Evolutionary conservation across 2,797 vertebrate genomes (phyloP).

Genomic region (Leuciscus waleckii): DNA sequence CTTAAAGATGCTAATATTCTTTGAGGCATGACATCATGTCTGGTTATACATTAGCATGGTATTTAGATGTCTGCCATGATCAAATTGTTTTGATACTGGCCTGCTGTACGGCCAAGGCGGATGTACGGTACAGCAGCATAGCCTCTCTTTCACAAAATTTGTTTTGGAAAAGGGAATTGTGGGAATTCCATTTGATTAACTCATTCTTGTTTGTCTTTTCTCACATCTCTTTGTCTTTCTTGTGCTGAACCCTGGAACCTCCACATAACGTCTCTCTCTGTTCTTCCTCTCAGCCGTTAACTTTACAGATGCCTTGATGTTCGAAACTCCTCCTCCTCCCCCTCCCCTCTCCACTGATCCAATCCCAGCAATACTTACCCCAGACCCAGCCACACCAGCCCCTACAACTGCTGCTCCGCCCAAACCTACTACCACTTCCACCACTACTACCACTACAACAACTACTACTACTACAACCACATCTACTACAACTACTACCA

Average conservation of each 20-base stretch:
- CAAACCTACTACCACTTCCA: slow-evolving; percentile 67
- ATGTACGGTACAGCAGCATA: too few species aligned
- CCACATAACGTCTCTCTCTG: slow-evolving; percentile 58
- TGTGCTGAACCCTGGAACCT: slow-evolving; percentile 65
- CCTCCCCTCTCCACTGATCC: slow-evolving; percentile 74
- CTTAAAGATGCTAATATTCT: not conserved
- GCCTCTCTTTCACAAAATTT: not conserved
- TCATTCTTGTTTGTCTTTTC: slow-evolving; percentile 40
- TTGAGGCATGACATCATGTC: not conserved
- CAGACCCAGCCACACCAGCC: slow-evolving; percentile 64
- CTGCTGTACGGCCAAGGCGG: too few species aligned
- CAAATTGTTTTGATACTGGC: not conserved
- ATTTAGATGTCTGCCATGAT: not conserved
- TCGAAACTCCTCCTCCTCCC: slow-evolving; percentile 77
- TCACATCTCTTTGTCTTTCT: slow-evolving; percentile 54
- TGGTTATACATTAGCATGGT: not conserved
- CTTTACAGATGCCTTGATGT: slow-evolving; percentile 72
- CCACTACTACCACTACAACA: slow-evolving; percentile 64
- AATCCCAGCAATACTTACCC: slow-evolving; percentile 76
- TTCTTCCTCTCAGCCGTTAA: slow-evolving; percentile 81
- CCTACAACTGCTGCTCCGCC: slow-evolving; percentile 70
- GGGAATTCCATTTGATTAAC: slow-evolving; percentile 56
- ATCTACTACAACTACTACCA: slow-evolving; percentile 65
- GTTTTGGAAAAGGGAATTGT: slow-evolving; percentile 39
- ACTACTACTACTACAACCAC: slow-evolving; percentile 67